Percentiles rank a stretch among this genome's conserved stretches.
phyloP scores from a whole-genome alignment of 2,113 vertebrate genomes.

The Bagarius yarrelli region DNA sequence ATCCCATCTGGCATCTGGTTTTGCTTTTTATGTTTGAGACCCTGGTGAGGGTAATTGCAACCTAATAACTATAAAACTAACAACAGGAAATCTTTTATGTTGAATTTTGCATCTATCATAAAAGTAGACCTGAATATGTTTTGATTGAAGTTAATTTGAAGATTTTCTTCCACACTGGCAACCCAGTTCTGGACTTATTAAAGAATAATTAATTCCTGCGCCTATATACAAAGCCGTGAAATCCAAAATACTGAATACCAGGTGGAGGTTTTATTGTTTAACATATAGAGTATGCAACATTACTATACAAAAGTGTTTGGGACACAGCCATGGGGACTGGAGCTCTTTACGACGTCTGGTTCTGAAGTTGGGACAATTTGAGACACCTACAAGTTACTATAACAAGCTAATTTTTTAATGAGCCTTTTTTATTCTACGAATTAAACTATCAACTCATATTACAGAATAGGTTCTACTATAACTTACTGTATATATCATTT shows the following conservation, averaged over 20 bases:
- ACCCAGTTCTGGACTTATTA: neutral
- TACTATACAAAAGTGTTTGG: neutral
- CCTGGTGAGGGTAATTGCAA: neutral
- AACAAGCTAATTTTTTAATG: neutral
- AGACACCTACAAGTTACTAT: neutral
- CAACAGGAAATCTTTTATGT: neutral
- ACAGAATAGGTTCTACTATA: neutral
- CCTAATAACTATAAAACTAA: neutral
- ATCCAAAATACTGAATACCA: neutral
- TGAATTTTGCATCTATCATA: neutral
- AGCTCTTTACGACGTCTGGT: slow-evolving; percentile 54
- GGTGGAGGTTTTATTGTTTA: neutral
- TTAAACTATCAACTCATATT: neutral
- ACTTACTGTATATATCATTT: neutral
- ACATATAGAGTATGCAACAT: neutral
- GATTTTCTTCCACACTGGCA: slow-evolving; percentile 5
- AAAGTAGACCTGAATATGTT: neutral
- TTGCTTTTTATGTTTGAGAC: neutral
- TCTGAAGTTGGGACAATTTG: slow-evolving; percentile 48
- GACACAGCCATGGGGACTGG: slow-evolving; percentile 13
- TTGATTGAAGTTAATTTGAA: too few relatives aligned
- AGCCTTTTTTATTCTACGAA: neutral
- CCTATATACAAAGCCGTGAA: neutral
- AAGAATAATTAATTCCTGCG: neutral
- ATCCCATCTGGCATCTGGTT: too few relatives aligned